phyloP scores from a whole-genome alignment of 2,797 vertebrate species.

The Eulemur mongoz region DNA sequence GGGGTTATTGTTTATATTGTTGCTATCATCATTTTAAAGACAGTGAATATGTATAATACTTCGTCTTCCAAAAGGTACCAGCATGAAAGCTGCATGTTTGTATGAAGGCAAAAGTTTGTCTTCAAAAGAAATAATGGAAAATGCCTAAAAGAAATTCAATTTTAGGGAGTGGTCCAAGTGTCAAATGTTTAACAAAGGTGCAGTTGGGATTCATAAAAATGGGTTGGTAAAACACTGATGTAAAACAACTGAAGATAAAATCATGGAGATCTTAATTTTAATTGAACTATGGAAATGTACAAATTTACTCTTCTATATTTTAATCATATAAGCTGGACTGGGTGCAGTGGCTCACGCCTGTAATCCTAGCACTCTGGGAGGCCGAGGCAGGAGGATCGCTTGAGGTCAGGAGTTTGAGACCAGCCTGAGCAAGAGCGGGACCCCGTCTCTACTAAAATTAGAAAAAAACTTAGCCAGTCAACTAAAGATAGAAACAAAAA shows the following conservation, averaged over 20 bases:
- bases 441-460: too few species aligned
- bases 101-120: neutral
- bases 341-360: too few species aligned
- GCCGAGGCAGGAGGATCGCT: too few species aligned
- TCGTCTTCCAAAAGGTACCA: neutral
- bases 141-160: neutral
- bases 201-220: neutral
- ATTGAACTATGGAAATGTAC: neutral
- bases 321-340: neutral
- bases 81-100: neutral
- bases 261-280: neutral
- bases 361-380: too few species aligned
- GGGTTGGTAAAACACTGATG: neutral
- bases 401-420: too few species aligned
- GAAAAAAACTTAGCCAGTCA: too few species aligned
- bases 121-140: neutral
- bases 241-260: neutral
- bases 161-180: neutral
- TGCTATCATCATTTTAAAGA: neutral
- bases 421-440: too few species aligned
- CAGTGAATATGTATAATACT: too few species aligned
- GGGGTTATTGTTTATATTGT: neutral
- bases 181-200: neutral
- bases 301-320: neutral
- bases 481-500: too few species aligned